Base-by-base conservation (phyloP, 2,888 invertebrate genomes). In the Tipula unca region DNA sequence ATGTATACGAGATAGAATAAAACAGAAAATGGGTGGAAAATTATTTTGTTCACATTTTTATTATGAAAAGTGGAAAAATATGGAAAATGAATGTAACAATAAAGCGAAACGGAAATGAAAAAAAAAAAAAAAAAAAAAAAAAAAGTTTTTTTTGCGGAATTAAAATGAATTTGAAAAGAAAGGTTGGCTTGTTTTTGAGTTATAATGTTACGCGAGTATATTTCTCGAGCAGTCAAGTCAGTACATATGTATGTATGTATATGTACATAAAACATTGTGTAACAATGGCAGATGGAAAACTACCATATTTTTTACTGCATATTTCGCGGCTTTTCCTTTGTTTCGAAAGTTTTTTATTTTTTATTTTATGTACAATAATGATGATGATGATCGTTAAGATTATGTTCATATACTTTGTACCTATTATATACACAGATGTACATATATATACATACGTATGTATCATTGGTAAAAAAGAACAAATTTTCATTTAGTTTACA, bases 321-420 rank as follows among this genome's bases (percentile, higher is more conserved):
- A 25, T 69, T 69, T 69, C 69, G 69, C 25, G 69, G 10, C 25
- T 69, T 69, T 69, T 25, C 20, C 13, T 69, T 69, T 69, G 69
- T 20, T 69, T 69, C 10, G 25, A 25, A 4, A n/a, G n/a, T 25
- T 69, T 10, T 20, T 10, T 25, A 3, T 20, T 69, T n/a, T n/a
- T 32, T 32, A 32, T 48, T 48, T 48, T 48, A 48, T 17, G n/a
- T 25, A 25, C 10, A 69, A 69, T 69, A 69, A 69, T 69, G 69
- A 69, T 69, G 69, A 69, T 69, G 69, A 69, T 69, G 69, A 69
- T 69, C 69, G 69, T 69, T 69, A 69, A 69, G 69, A 69, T 69
- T 69, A 69, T 69, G 25, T 69, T 69, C 69, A 13, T 69, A n/a
- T 48, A 48, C n/a, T n/a, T n/a, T n/a, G n/a, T n/a, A n/a, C n/a